A percentile compares a stretch with the other conserved stretches of the same genome.
phyloP scores from a whole-genome alignment of 2,888 invertebrate genomes.

The Capitulum mitella region DNA sequence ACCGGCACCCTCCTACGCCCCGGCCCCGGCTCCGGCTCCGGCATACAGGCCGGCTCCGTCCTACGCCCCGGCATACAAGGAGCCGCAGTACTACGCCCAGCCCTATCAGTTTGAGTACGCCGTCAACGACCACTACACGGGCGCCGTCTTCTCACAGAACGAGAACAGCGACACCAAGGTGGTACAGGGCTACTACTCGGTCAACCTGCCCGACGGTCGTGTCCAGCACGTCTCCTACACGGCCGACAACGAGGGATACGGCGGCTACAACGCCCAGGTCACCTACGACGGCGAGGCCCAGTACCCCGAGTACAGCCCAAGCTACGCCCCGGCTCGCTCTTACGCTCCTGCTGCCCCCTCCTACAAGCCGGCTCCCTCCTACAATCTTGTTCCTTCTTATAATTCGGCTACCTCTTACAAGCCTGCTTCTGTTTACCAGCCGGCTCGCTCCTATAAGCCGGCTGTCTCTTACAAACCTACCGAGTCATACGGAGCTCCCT shows the following conservation, averaged over 20 bases:
- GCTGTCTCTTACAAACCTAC: no score
- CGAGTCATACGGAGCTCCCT: no score
- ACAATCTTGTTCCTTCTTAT: no score
- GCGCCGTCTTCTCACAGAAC: constrained; percentile 63
- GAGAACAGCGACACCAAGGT: constrained; percentile 78
- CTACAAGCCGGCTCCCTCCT: no score
- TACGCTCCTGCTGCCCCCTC: no score
- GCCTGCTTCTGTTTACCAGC: no score
- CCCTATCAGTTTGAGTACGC: constrained; percentile 74
- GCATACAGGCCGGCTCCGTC: neutral
- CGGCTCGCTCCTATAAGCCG: no score
- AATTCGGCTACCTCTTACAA: no score
- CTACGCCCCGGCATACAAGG: neutral
- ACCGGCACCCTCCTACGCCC: neutral
- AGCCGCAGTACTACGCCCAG: constrained; percentile 7
- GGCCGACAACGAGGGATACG: constrained; percentile 74
- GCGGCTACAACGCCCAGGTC: constrained; percentile 59
- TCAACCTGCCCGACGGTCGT: constrained; percentile 58
- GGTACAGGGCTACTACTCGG: constrained; percentile 73
- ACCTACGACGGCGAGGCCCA: no score
- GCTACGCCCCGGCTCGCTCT: no score
- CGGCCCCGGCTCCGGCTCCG: neutral
- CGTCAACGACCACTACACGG: constrained; percentile 48
- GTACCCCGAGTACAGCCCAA: constrained; percentile 68
- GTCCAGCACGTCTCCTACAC: constrained; percentile 59